Percentiles rank a stretch among this genome's conserved stretches.
phyloP scores from a whole-genome alignment of 2,888 invertebrate genomes.

The Nebria salina region DNA sequence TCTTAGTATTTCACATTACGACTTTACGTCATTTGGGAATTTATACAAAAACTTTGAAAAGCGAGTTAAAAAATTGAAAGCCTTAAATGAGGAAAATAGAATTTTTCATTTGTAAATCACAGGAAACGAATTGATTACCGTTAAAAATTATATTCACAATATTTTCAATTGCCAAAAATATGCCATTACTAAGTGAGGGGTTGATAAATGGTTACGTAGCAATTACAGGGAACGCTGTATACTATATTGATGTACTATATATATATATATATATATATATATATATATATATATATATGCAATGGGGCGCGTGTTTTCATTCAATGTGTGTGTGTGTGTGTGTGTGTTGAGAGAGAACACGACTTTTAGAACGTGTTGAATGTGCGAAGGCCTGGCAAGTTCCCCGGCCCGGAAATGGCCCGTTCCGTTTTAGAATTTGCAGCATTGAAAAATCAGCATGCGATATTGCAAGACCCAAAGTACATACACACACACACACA shows the following conservation, averaged over 20 bases:
- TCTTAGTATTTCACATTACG: too few relatives aligned
- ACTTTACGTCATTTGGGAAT: too few relatives aligned
- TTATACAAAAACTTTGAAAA: too few relatives aligned
- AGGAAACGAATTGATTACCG: neutral
- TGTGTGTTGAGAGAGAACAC: neutral
- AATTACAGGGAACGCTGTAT: neutral
- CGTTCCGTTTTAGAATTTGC: constrained; percentile 29
- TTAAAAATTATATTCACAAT: neutral
- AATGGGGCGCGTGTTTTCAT: neutral
- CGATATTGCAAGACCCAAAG: constrained; percentile 18
- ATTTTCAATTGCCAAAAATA: neutral
- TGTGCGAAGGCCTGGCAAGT: constrained; percentile 3
- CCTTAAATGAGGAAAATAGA: too few relatives aligned
- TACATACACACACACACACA: neutral
- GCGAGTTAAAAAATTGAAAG: too few relatives aligned
- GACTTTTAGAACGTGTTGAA: constrained; percentile 28
- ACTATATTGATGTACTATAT: neutral
- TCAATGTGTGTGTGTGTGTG: neutral
- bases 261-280: constrained; percentile 22
- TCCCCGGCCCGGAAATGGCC: constrained; percentile 26
- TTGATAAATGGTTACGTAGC: constrained; percentile 5
- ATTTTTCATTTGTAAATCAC: neutral
- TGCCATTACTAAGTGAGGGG: neutral
- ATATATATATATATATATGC: constrained; percentile 29
- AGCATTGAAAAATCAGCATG: constrained; percentile 35